Evolutionary conservation across 2,113 vertebrate genomes (phyloP).

Genomic region (Pantherophis guttatus): DNA sequence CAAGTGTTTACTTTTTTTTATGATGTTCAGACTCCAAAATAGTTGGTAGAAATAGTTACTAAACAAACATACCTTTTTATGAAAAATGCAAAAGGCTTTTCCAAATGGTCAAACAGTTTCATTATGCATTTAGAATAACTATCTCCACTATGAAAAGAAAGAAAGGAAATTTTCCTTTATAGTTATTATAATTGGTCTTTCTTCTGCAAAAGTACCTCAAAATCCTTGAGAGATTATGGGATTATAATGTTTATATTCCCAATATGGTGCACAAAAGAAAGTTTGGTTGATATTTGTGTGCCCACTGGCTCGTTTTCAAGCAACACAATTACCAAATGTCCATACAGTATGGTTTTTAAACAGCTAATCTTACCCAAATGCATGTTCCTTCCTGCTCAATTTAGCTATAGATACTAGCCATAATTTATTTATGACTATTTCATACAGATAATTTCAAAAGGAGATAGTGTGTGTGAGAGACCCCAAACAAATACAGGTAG

Average conservation of each 20-base stretch:
- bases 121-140: neutral
- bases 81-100: neutral
- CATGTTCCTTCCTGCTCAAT: neutral
- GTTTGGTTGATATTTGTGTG: neutral
- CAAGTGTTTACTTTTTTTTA: neutral
- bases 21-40: neutral
- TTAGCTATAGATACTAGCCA: neutral
- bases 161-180: neutral
- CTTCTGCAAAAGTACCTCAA: neutral
- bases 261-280: neutral
- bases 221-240: neutral
- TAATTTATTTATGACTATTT: neutral
- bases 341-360: neutral
- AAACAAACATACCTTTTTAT: neutral
- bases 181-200: neutral
- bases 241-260: neutral
- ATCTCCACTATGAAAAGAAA: neutral
- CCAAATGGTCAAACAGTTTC: neutral
- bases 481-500: neutral
- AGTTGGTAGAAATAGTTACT: neutral
- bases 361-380: neutral
- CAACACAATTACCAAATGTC: neutral
- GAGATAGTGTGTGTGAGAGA: neutral
- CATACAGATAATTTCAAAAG: neutral
- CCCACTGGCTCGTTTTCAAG: neutral